Evolutionary conservation across 23 tunicate species (phyloP).

Genomic region (Pegea sp.): DNA sequence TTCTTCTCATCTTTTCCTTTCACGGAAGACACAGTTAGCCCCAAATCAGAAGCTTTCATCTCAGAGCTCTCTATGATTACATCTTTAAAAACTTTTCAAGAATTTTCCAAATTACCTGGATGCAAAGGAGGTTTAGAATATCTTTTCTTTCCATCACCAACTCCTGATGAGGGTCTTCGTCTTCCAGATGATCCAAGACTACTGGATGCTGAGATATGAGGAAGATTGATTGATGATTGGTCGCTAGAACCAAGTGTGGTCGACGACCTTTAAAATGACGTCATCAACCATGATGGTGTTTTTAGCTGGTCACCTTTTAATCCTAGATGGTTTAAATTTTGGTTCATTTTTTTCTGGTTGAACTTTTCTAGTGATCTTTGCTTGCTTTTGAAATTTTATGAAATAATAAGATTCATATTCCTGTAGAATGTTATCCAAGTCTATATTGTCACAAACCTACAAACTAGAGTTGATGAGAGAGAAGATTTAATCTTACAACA

Average conservation of each 20-base stretch:
- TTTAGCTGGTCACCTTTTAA: neutral
- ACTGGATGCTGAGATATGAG: no score
- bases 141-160: no score
- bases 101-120: no score
- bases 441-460: conserved; percentile 82
- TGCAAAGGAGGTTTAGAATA: no score
- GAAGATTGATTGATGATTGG: no score
- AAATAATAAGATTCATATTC: conserved; percentile 90
- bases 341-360: conserved; percentile 31
- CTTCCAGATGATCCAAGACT: no score
- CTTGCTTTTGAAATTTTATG: conserved; percentile 80
- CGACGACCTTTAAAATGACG: no score
- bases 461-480: neutral
- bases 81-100: no score
- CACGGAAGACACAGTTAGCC: conserved; percentile 81
- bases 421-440: conserved; percentile 78
- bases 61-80: no score
- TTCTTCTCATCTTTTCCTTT: conserved; percentile 44
- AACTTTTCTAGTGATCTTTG: conserved; percentile 58
- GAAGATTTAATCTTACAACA: neutral
- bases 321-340: conserved; percentile 19
- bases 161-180: no score
- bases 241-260: no score
- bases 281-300: no score
- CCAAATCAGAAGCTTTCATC: conserved; percentile 81